These are phyloP conservation scores for Monochamus saltuarius DNA, from an alignment of 1,140 invertebrate genomes.

Conservation along the genomic window DNA sequence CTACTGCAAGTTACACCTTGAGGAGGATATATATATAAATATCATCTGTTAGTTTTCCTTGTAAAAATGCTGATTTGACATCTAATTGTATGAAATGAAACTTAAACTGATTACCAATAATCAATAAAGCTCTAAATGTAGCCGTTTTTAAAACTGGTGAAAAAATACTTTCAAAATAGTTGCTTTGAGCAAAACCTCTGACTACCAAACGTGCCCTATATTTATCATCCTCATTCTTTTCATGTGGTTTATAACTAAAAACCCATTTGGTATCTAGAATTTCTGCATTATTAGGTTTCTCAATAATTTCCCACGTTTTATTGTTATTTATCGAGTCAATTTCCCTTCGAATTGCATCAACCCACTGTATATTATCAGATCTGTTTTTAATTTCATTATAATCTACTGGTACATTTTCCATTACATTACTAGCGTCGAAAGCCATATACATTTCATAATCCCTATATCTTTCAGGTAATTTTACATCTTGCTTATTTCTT, in stretches of 20 bases:
- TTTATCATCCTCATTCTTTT: constrained; percentile 31
- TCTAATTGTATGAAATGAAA: too few relatives aligned
- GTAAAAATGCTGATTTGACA: too few relatives aligned
- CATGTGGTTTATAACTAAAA: constrained; percentile 38
- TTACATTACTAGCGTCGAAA: constrained; percentile 21
- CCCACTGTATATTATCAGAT: constrained; percentile 43
- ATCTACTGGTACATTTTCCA: constrained; percentile 18
- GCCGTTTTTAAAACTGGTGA: too few relatives aligned
- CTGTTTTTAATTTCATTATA: constrained; percentile 43
- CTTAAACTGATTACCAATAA: too few relatives aligned
- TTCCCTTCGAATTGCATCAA: constrained; percentile 48
- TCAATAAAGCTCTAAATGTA: too few relatives aligned
- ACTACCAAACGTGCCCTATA: constrained; percentile 51
- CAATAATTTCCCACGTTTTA: constrained; percentile 46
- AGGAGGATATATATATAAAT: too few relatives aligned
- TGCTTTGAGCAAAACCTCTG: constrained; percentile 43
- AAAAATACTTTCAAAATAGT: constrained; percentile 23
- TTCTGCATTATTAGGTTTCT: constrained; percentile 37
- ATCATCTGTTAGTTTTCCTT: too few relatives aligned
- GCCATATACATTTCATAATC: constrained; percentile 28
- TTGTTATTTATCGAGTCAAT: constrained; percentile 45
- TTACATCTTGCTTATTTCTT: constrained; percentile 17
- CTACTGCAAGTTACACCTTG: too few relatives aligned
- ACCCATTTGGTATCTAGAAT: constrained; percentile 49
- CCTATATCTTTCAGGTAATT: constrained; percentile 20